Percentiles rank a stretch among this genome's conserved stretches.
Conservation (phyloP, 2,113 vertebrate genomes). For the Nerophis ophidion region DNA sequence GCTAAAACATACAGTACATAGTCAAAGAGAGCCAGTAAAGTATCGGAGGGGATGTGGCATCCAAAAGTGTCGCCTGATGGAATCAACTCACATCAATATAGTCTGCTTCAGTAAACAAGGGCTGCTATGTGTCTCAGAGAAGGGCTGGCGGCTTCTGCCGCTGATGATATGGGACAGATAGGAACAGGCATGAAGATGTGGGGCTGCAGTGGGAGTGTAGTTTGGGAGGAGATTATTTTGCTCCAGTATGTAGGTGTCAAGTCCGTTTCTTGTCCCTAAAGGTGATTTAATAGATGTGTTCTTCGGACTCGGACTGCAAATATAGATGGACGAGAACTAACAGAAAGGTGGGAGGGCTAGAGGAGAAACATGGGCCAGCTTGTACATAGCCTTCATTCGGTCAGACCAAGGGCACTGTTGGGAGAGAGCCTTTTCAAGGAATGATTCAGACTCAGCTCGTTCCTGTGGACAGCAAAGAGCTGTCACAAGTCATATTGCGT, state of each 20-base stretch:
- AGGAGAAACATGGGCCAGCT: constrained; percentile 23
- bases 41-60: constrained; percentile 39
- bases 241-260: constrained; percentile 64
- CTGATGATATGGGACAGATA: constrained; percentile 54
- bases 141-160: constrained; percentile 33
- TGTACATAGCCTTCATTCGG: constrained; percentile 10
- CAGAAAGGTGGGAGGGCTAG: constrained; percentile 50
- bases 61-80: constrained; percentile 62
- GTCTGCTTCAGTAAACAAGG: constrained; percentile 59
- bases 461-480: constrained; percentile 48
- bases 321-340: constrained; percentile 47
- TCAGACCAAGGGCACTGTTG: constrained; percentile 31
- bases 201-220: constrained; percentile 20
- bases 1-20: constrained; percentile 16
- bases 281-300: constrained; percentile 52
- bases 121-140: constrained; percentile 41
- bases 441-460: constrained; percentile 55
- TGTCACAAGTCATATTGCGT: constrained; percentile 58
- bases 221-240: constrained; percentile 53
- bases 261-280: constrained; percentile 39
- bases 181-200: constrained; percentile 36
- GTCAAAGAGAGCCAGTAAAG: constrained; percentile 33
- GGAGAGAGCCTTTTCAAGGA: constrained; percentile 34
- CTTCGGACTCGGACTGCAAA: constrained; percentile 37
- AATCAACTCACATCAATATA: constrained; percentile 66